A percentile compares a stretch with the other conserved stretches of the same genome.
Conservation (phyloP, 1,140 invertebrate species). For the Apis florea region DNA sequence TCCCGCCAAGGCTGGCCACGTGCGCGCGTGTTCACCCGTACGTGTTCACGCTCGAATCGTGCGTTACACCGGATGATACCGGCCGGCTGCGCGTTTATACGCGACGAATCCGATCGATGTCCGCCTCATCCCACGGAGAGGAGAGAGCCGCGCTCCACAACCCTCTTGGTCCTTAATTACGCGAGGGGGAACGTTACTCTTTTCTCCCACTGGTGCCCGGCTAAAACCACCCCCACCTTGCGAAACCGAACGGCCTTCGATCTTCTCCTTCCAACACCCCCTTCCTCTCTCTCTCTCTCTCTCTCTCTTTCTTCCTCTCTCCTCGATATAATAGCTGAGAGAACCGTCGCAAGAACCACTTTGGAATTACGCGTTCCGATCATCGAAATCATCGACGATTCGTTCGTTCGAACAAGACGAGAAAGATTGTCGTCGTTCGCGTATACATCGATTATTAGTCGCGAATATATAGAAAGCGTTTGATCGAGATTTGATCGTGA, state of each 20-base stretch:
- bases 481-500: too few species aligned
- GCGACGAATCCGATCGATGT: conserved; percentile 75
- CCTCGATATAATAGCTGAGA: too few species aligned
- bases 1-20: conserved; percentile 55
- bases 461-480: too few species aligned
- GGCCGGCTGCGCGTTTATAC: conserved; percentile 46
- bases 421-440: too few species aligned
- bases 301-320: too few species aligned
- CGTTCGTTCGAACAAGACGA: too few species aligned
- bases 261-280: neutral
- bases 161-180: conserved; percentile 75
- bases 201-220: conserved; percentile 30
- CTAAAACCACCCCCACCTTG: neutral
- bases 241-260: conserved; percentile 11
- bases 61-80: conserved; percentile 24
- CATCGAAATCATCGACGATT: too few species aligned
- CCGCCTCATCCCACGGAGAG: conserved; percentile 48
- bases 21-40: conserved; percentile 50
- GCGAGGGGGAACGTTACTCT: conserved; percentile 65
- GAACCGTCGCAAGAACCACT: too few species aligned
- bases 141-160: conserved; percentile 15
- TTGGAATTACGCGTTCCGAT: too few species aligned
- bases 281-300: too few species aligned
- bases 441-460: too few species aligned
- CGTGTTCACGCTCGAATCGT: conserved; percentile 43